These are phyloP conservation scores for Pipistrellus pipistrellus DNA, from an alignment of 2,797 vertebrate species.

Conservation along the genomic window DNA sequence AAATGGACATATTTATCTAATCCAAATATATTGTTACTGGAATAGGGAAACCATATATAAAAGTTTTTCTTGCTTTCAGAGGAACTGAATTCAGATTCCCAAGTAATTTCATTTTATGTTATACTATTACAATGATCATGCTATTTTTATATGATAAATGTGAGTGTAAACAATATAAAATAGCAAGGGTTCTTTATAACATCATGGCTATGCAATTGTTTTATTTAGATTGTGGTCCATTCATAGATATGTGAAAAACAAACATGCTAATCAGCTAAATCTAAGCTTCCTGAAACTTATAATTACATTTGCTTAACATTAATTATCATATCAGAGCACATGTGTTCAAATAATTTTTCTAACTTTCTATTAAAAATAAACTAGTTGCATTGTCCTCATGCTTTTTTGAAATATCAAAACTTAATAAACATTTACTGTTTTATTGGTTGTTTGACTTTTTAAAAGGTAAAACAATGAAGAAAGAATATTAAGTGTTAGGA, in stretches of 20 bases:
- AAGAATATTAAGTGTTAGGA: not conserved
- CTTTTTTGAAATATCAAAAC: not conserved
- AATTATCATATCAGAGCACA: not conserved
- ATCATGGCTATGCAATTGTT: not conserved
- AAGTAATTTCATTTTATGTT: slow-evolving; percentile 9
- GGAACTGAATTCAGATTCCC: not conserved
- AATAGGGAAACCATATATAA: not conserved
- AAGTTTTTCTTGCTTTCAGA: slow-evolving; percentile 9
- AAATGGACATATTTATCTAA: slow-evolving; percentile 54
- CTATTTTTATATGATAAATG: slow-evolving; percentile 42
- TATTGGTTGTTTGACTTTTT: not conserved
- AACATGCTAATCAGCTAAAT: not conserved
- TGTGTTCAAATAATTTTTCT: not conserved
- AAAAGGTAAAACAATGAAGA: not conserved
- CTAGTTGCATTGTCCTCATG: not conserved
- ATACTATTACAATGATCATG: not conserved
- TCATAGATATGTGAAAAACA: not conserved
- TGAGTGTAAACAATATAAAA: not conserved
- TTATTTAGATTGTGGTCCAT: not conserved
- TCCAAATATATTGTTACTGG: slow-evolving; percentile 15
- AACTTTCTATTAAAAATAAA: not conserved
- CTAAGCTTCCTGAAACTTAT: not conserved
- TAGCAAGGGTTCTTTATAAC: not conserved
- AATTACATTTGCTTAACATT: not conserved
- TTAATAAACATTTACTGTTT: not conserved